A percentile compares a stretch with the other conserved stretches of the same genome.
These are phyloP conservation scores for Antennarius striatus DNA, from an alignment of 2,113 vertebrate genomes.

Conservation along the genomic window DNA sequence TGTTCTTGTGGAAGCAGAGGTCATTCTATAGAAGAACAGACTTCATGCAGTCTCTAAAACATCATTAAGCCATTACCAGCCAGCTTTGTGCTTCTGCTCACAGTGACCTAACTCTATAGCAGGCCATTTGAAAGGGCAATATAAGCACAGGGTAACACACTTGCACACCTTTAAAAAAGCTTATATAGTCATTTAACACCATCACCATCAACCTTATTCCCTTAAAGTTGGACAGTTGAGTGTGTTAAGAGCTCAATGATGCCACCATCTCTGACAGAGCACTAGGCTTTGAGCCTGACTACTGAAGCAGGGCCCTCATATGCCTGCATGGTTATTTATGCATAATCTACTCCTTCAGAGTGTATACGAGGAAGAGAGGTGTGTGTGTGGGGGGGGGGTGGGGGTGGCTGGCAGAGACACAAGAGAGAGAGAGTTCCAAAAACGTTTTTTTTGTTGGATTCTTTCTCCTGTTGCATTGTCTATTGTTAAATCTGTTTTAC, in stretches of 20 bases:
- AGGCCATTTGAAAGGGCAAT: background rate
- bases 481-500: too few species aligned
- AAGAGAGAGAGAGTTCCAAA: too few species aligned
- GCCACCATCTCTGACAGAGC: constrained; percentile 29
- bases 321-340: background rate
- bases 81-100: background rate
- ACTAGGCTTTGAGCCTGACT: constrained; percentile 34
- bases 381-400: too few species aligned
- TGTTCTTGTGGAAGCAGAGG: constrained; percentile 8
- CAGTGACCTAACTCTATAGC: constrained; percentile 1
- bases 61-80: background rate
- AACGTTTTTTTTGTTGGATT: too few species aligned
- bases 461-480: too few species aligned
- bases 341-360: too few species aligned
- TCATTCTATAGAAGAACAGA: background rate
- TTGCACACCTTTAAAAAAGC: constrained; percentile 7
- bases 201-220: constrained; percentile 20
- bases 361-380: too few species aligned
- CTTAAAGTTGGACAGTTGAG: constrained; percentile 29
- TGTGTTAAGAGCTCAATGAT: constrained; percentile 38
- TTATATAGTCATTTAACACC: constrained; percentile 12
- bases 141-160: constrained; percentile 4
- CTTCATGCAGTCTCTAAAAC: background rate
- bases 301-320: constrained; percentile 5
- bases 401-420: too few species aligned